Base-by-base conservation (phyloP, 2,113 vertebrate genomes). In the Stigmatopora argus region DNA sequence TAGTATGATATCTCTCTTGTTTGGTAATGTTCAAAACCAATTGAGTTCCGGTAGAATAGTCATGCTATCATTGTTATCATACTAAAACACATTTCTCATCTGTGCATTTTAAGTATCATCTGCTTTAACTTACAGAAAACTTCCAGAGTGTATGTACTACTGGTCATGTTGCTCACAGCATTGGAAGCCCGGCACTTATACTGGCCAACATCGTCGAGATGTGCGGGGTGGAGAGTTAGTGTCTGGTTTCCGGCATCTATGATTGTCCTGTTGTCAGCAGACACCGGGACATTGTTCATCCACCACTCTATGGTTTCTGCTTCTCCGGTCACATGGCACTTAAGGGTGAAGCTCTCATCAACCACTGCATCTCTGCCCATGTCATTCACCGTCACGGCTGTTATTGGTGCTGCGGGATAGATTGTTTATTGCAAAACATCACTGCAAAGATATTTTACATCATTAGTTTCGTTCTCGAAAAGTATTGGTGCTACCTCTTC, bases 91-190 rank as follows among this genome's bases (percentile, higher is more conserved):
- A 18, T n/a, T 49, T 49, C 7, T 49, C 4, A 18, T 49, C 47
- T 18, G 47, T 26, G 52, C 11, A 23, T 53, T 53, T 15, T 58
- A 31, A 58, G 56, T 38, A 14, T n/a, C 57, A 34, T 7, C 15
- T 31, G 53, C 23, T 56, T 56, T 31, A 13, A 85, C 88, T 89
- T 72, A 90, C 88, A 89, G 49, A 73, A 75, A 7, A 89, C 81
- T 5, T 14, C 1, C 0, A 87, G 64, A 3, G 0, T 45, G 31
- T 72, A 84, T 14, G 1, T 19, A 45, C 31, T 45, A 66, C 87
- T 90, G 46, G 69, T 46, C 63, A 66, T 65, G 67, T 82, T 81
- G 83, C 85, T 87, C 41, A 89, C 85, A 31, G 44, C 3, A 62
- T 88, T 90, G 11, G 55, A 74, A 65, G 80, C 86, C 23, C 64